Base-by-base conservation (phyloP, 2,797 vertebrate genomes). In the Peromyscus eremicus region DNA sequence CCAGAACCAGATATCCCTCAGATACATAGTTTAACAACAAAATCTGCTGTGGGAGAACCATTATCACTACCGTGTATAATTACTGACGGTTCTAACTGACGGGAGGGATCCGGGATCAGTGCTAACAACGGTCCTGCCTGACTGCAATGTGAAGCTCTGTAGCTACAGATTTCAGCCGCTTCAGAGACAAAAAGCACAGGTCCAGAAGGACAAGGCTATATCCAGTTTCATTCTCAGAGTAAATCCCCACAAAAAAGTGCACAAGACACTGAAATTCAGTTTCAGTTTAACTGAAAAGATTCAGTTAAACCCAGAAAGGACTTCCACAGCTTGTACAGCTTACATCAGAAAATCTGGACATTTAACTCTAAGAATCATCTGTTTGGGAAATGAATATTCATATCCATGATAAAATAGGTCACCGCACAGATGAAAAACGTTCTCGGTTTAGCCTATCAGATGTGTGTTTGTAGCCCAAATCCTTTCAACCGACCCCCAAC, bases 311-410 rank as follows among this genome's bases (percentile, higher is more conserved):
- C 43, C 64, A 52, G 83, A 86, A 34, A 52, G 46, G 46, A 70
- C 21, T 52, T 52, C 32, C 64, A 86, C 83, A 86, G 83, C 43
- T 86, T 34, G 84, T 29, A 93, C 84, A 82, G 43, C 29, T 60
- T 49, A 8, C 19, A 64, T 34, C 16, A 57, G 49, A 71, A 49
- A 19, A 81, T 68, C 29, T 29, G 49, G 32, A 57, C 75, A 60
- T 71, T 92, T 83, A 49, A 66, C 84, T 76, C 87, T 64, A 92
- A 55, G 34, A 73, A 49, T 68, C 27, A n/a, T 49, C n/a, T 91
- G 64, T 57, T 34, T 71, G 29, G 77, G 64, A 62, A 83, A 88
- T 66, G 25, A 16, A 60, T 84, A 6, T 86, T 89, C 89, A 37
- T 70, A 88, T 21, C 40, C 34, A 81, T 70, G 17, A 40, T 92